Conservation (phyloP, 2,888 invertebrate genomes). For the Lepetodrilus schrolli region DNA sequence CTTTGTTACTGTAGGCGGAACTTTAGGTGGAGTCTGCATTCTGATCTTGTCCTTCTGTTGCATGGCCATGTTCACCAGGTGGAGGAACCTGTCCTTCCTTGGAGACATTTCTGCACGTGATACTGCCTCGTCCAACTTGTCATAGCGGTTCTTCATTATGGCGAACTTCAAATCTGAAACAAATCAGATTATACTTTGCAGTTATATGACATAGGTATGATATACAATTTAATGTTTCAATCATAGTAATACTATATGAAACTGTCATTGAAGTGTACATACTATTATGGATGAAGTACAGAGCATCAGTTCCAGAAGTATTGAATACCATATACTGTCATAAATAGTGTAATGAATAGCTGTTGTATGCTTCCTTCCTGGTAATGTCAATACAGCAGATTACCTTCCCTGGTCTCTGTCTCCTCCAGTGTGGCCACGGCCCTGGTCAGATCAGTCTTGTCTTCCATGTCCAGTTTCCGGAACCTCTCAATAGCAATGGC, state of each 20-base stretch:
- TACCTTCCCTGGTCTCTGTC: neutral
- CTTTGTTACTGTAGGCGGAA: neutral
- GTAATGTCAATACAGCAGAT: neutral
- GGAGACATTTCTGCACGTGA: neutral
- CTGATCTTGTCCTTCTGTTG: neutral
- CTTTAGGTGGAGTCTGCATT: neutral
- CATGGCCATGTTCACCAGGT: neutral
- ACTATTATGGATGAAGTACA: too few species aligned
- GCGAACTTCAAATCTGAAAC: constrained; percentile 6
- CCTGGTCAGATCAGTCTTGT: neutral
- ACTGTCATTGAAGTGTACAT: too few species aligned
- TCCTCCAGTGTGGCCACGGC: neutral
- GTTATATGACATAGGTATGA: too few species aligned
- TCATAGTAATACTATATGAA: too few species aligned
- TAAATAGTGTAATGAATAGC: too few species aligned
- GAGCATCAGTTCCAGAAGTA: too few species aligned
- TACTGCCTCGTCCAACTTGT: neutral
- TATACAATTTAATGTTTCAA: too few species aligned
- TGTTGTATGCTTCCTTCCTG: too few species aligned
- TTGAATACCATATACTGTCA: too few species aligned
- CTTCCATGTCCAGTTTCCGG: neutral
- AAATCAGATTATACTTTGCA: neutral
- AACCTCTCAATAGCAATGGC: neutral
- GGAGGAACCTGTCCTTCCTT: neutral
- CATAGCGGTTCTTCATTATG: constrained; percentile 1